Base-by-base conservation (phyloP, 2,113 vertebrate species). In the Lipotes vexillifer region DNA sequence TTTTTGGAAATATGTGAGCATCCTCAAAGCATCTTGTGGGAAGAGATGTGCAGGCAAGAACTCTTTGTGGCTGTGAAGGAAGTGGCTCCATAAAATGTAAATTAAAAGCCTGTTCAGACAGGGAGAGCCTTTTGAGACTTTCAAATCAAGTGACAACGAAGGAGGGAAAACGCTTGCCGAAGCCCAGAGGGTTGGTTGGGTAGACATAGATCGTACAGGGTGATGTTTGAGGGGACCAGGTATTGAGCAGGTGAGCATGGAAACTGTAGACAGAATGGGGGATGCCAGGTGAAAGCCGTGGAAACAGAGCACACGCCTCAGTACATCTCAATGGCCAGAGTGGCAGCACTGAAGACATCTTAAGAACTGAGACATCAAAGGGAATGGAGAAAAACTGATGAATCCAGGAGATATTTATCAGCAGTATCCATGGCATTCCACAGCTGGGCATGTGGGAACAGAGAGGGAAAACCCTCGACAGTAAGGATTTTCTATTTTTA, bases 401-500 rank as follows among this genome's bases (percentile, higher is more conserved):
- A 25, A 8, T 17, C 63, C 31, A 5, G 86, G 46, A 90, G n/a
- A 8, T n/a, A 5, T 61, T 65, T 66, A 55, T 21, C 17, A 75
- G 36, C 14, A 68, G 21, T 57, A 11, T 33, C 27, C n/a, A 6
- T 55, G 38, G 14, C 44, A 15, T 57, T 55, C 33, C 44, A 77
- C 15, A 57, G 12, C 13, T 27, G 38, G 33, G 9, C 13, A 52
- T 18, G 6, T 29, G 82, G 71, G 21, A 7, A 65, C 12, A 44
- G 44, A 80, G 33, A 90, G 49, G 38, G 31, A 57, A 86, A 44
- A 88, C 59, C 5, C 93, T 75, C 25, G 44, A 57, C 36, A 9
- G 36, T 78, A 93, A 95, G 55, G 46, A 49, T 46, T 93, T 96
- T 95, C 44, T 93, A 18, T 86, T 78, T 81, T 96, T 68, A 52